A percentile compares a stretch with the other conserved stretches of the same genome.
Evolutionary conservation across 2,113 vertebrate species (phyloP).

Genomic region (Pteruthius melanotis): DNA sequence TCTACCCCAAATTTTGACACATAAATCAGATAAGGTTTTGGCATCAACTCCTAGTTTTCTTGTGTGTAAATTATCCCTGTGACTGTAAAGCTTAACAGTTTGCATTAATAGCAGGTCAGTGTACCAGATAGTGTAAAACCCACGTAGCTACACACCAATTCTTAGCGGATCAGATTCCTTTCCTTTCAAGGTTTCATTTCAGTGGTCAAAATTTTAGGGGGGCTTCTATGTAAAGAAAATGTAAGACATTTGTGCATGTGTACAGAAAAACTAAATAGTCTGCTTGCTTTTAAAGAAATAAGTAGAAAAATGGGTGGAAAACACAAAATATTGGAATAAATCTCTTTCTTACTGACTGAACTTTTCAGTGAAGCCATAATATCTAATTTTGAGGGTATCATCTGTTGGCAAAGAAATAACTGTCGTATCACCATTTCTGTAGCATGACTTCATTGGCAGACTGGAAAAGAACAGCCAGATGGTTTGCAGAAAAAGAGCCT

Average conservation of each 20-base stretch:
- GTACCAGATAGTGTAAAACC: background rate
- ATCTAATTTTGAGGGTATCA: background rate
- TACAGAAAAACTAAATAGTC: background rate
- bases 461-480: conserved; percentile 55
- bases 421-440: conserved; percentile 14
- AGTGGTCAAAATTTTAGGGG: background rate
- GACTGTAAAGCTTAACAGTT: background rate
- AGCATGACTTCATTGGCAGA: conserved; percentile 24
- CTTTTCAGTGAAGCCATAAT: background rate
- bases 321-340: background rate
- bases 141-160: background rate
- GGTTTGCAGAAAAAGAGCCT: background rate
- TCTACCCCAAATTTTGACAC: background rate
- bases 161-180: background rate
- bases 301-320: background rate
- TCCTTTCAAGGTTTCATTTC: background rate
- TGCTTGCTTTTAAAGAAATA: background rate
- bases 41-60: background rate
- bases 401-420: conserved; percentile 25
- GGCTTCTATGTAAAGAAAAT: background rate
- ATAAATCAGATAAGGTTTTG: background rate
- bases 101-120: background rate
- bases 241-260: background rate
- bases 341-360: background rate
- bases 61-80: background rate